phyloP scores from a whole-genome alignment of 2,888 invertebrate genomes.

The Crioceris asparagi region DNA sequence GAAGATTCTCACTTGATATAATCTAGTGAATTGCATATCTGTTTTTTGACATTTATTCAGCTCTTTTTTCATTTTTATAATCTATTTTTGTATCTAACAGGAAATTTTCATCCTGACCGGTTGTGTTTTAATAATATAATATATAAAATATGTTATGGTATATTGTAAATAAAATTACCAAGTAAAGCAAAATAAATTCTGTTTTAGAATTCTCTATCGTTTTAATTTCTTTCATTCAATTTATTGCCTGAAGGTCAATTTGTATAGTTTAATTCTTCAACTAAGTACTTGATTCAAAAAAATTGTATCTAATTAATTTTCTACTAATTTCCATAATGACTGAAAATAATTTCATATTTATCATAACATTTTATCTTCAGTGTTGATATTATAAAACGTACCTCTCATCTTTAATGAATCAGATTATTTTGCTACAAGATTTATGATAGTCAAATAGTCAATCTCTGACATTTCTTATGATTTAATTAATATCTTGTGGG shows the following conservation, averaged over 20 bases:
- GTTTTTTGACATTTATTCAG: conserved; percentile 8
- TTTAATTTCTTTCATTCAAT: conserved; percentile 8
- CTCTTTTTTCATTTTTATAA: conserved; percentile 21
- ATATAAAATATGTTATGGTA: conserved; percentile 32
- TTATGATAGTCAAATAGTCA: too few relatives aligned
- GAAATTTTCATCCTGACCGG: conserved; percentile 23
- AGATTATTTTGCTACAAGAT: too few relatives aligned
- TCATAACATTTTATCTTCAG: too few relatives aligned
- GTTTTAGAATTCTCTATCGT: conserved; percentile 11
- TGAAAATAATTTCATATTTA: too few relatives aligned
- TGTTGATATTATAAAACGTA: too few relatives aligned
- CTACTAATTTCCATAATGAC: too few relatives aligned
- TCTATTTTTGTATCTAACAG: conserved; percentile 34
- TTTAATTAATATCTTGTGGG: too few relatives aligned
- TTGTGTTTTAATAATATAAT: conserved; percentile 32
- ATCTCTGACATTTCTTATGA: too few relatives aligned
- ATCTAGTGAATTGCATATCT: conserved; percentile 1
- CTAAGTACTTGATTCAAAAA: too few relatives aligned
- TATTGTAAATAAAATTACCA: conserved; percentile 33
- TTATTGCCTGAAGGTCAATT: conserved; percentile 1
- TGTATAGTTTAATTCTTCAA: background rate
- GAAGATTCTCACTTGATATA: too few relatives aligned
- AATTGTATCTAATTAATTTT: too few relatives aligned
- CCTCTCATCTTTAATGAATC: too few relatives aligned
- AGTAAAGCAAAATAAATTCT: conserved; percentile 23